Conservation (phyloP, 2,797 vertebrate species). For the Chlorospingus flavigularis region DNA sequence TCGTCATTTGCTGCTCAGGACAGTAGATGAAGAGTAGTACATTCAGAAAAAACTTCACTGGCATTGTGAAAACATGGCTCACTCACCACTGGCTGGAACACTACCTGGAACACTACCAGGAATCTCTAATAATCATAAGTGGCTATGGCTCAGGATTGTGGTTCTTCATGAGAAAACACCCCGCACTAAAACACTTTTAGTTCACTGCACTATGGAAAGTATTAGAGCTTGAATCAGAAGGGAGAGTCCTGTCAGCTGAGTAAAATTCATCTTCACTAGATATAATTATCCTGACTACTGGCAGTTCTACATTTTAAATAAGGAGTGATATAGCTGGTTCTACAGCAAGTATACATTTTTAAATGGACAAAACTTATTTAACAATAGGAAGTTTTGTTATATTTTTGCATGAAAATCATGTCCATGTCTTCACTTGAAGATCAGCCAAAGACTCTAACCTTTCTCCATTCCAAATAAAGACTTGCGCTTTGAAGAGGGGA, state of each 20-base stretch:
- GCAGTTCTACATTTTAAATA: neutral
- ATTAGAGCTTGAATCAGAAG: neutral
- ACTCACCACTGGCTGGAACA: neutral
- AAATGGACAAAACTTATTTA: neutral
- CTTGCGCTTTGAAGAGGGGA: neutral
- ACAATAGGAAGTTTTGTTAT: neutral
- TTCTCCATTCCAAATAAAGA: neutral
- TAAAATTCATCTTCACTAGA: neutral
- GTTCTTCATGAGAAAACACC: rapidly evolving
- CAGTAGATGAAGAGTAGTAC: neutral
- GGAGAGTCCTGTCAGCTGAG: neutral
- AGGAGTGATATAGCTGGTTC: neutral
- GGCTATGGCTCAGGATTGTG: neutral
- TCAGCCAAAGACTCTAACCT: neutral
- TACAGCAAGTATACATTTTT: neutral
- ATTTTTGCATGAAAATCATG: neutral
- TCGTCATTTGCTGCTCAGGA: neutral
- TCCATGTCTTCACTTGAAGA: neutral
- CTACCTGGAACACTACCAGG: neutral
- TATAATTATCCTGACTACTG: neutral
- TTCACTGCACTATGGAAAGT: neutral
- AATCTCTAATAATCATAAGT: neutral
- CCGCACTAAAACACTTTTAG: neutral
- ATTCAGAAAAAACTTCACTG: neutral
- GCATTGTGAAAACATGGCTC: neutral